Conservation (phyloP, 2,888 invertebrate genomes). For the Lasioglossum pauxillum region DNA sequence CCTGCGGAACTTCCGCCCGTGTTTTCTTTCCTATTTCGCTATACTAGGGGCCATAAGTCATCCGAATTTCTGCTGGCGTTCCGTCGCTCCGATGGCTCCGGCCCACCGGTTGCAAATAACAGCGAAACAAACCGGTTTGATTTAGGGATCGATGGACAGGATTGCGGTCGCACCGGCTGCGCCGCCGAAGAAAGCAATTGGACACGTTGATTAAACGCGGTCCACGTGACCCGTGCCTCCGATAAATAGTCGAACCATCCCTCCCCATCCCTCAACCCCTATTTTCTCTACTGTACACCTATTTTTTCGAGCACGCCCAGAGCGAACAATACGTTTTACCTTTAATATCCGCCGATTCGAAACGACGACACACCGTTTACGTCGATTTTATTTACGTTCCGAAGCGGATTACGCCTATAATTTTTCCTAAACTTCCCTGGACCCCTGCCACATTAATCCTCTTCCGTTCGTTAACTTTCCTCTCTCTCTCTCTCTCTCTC, state of each 20-base stretch:
- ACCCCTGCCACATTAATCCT: constrained; percentile 11
- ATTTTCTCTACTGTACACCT: background rate
- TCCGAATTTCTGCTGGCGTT: constrained; percentile 48
- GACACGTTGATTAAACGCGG: constrained; percentile 49
- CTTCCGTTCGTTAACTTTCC: background rate
- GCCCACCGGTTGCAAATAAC: constrained; percentile 36
- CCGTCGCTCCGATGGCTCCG: constrained; percentile 21
- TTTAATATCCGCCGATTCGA: constrained; percentile 38
- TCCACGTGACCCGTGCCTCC: constrained; percentile 18
- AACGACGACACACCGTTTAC: constrained; percentile 7
- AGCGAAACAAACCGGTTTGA: constrained; percentile 37
- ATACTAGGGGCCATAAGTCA: constrained; percentile 34
- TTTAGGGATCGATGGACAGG: constrained; percentile 36
- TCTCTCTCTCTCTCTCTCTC: background rate
- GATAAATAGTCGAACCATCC: constrained; percentile 28
- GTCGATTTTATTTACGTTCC: constrained; percentile 27
- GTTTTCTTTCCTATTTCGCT: constrained; percentile 40
- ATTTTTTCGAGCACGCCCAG: background rate
- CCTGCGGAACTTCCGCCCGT: constrained; percentile 3
- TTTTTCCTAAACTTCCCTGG: background rate
- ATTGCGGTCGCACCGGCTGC: constrained; percentile 43
- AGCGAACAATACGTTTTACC: background rate
- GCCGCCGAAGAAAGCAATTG: constrained; percentile 53
- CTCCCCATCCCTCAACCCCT: background rate
- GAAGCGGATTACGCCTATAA: constrained; percentile 7